phyloP scores from a whole-genome alignment of 2,113 vertebrate species.

The Hassar affinis region DNA sequence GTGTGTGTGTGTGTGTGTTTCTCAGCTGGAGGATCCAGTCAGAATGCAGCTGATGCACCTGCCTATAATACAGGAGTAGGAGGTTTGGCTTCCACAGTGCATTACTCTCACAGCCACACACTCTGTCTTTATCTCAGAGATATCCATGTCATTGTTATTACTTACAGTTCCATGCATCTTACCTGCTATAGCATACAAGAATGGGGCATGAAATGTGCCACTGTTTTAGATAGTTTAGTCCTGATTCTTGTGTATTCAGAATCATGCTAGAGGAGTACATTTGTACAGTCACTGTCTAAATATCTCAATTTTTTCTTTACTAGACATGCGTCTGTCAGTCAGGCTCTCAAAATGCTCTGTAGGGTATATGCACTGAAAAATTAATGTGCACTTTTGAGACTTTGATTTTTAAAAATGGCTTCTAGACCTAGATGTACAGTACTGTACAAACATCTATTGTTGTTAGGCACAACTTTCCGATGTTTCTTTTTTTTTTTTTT shows the following conservation, averaged over 20 bases:
- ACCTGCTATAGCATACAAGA: neutral
- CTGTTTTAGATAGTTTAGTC: neutral
- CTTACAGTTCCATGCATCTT: neutral
- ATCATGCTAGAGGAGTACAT: neutral
- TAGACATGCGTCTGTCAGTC: neutral
- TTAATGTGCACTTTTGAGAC: neutral
- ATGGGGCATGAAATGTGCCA: neutral
- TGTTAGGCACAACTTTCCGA: no score
- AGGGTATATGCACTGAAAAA: no score
- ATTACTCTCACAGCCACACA: neutral
- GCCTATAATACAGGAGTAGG: conserved; percentile 49
- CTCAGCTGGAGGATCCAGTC: conserved; percentile 66
- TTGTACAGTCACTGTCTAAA: neutral
- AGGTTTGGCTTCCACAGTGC: conserved; percentile 61
- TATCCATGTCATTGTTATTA: neutral
- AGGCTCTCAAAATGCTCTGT: neutral
- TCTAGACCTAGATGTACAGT: neutral
- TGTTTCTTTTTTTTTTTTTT: no score
- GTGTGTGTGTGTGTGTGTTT: conserved; percentile 25
- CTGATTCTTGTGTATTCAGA: neutral
- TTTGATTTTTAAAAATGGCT: neutral
- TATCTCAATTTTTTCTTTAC: neutral
- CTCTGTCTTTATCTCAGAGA: neutral
- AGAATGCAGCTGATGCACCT: conserved; percentile 57
- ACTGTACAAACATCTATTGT: no score